Conservation (phyloP, 2,888 invertebrate species). For the Dusona sp. region DNA sequence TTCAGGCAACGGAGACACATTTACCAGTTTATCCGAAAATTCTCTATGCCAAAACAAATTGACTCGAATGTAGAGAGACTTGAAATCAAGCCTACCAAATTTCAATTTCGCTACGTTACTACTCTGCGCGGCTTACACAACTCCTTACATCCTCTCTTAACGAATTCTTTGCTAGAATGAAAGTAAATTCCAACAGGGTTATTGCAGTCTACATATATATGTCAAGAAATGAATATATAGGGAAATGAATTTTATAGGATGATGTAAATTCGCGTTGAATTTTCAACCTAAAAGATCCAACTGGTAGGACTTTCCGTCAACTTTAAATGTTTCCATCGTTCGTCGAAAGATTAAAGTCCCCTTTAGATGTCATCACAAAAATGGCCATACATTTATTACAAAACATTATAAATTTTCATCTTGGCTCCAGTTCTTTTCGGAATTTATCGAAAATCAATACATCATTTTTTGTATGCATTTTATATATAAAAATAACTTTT, state of each 20-base stretch:
- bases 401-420: neutral
- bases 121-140: neutral
- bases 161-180: neutral
- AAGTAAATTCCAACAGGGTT: neutral
- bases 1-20: neutral
- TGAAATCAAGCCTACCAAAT: neutral
- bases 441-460: neutral
- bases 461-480: neutral
- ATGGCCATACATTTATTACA: no score
- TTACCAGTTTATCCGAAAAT: neutral
- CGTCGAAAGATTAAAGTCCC: neutral
- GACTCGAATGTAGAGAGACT: neutral
- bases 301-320: neutral
- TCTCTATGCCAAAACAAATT: neutral
- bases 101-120: neutral
- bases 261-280: neutral
- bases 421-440: neutral
- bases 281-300: neutral
- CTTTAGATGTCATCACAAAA: no score
- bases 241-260: neutral
- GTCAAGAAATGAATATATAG: neutral
- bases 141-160: neutral
- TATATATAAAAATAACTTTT: no score
- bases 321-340: neutral
- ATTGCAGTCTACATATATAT: neutral